Evolutionary conservation across 2,888 invertebrate genomes (phyloP), one percentile per base, ranked within the genome.

Genomic region (Xanthostigma xanthostigma): DNA sequence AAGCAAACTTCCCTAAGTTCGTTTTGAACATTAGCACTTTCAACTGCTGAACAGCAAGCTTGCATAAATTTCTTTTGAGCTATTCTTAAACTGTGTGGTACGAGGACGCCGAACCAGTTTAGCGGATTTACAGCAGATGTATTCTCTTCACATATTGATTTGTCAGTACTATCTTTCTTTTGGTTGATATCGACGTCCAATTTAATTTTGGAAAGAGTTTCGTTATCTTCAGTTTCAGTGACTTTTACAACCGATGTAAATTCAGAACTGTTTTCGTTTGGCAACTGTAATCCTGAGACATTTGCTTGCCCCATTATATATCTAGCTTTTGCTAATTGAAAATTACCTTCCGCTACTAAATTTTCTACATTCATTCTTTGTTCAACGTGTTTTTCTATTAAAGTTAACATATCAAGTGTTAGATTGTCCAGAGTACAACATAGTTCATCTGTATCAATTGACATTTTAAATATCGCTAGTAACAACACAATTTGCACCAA

Each of bases 81-180:
- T 54, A 72, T 74, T 57, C 81, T 78, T 58, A 93, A 67, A 60
- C 81, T 81, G 59, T 82, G 81, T 0, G 92, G 90, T 0, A 90
- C 86, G 36, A 93, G 66, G 38, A 89, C 76, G 10, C 91, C 91
- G 69, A 92, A 93, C 90, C 90, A 91, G 53, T 78, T 79, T 35
- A 91, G 62, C 0, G 92, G 90, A 63, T 92, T 78, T 33, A 60
- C 58, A 46, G 59, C 55, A 43, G 59, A 59, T 41, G 59, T 37
- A 62, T 65, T 64, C 58, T 69, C 59, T 34, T 64, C 65, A 3
- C 63, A 64, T 6, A 6, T 27, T 27, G 6, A 3, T 27, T 27
- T 27, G 6, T 27, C 27, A 27, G 5, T 27, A 27, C 6, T 6
- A 6, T 27, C 27, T 27, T 27, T 27, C 27, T 27, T 27, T 27